Percentiles rank a stretch among this genome's conserved stretches.
These are phyloP conservation scores for Euproctis similis DNA, from an alignment of 2,888 invertebrate species.

Conservation along the genomic window DNA sequence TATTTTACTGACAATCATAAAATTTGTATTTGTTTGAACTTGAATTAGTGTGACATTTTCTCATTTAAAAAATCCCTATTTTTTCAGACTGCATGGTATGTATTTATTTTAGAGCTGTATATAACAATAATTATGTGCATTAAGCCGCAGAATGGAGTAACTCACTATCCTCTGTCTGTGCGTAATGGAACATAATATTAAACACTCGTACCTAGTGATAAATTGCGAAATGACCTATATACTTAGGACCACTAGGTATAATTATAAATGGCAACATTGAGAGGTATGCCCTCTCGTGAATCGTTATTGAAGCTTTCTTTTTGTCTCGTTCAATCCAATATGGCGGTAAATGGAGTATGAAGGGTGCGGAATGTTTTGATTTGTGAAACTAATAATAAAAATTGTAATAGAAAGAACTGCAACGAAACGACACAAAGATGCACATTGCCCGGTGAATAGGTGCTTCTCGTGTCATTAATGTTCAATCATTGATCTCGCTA, in stretches of 20 bases:
- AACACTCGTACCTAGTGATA: too few relatives aligned
- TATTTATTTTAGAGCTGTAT: too few relatives aligned
- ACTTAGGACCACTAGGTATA: background rate
- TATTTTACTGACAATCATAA: too few relatives aligned
- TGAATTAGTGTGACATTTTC: too few relatives aligned
- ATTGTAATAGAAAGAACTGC: conserved; percentile 33
- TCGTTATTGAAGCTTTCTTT: conserved; percentile 30
- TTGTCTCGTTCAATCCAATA: conserved; percentile 71
- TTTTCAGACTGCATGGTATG: too few relatives aligned
- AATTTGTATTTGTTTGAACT: too few relatives aligned
- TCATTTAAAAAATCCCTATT: too few relatives aligned
- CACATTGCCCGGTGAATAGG: conserved; percentile 45
- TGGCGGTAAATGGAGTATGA: conserved; percentile 72
- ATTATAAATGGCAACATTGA: conserved; percentile 33
- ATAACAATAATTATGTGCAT: too few relatives aligned
- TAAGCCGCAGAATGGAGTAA: too few relatives aligned
- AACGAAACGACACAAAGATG: conserved; percentile 34
- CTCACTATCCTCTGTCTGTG: too few relatives aligned
- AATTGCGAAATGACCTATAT: too few relatives aligned
- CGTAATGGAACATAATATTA: too few relatives aligned
- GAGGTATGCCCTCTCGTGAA: conserved; percentile 37
- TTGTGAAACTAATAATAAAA: conserved; percentile 56
- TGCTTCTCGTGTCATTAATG: conserved; percentile 40
- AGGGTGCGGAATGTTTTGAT: conserved; percentile 73
- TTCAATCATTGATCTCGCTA: conserved; percentile 32